These are phyloP conservation scores for Neodiprion pinetum DNA, from an alignment of 1,140 invertebrate species.

Conservation along the genomic window DNA sequence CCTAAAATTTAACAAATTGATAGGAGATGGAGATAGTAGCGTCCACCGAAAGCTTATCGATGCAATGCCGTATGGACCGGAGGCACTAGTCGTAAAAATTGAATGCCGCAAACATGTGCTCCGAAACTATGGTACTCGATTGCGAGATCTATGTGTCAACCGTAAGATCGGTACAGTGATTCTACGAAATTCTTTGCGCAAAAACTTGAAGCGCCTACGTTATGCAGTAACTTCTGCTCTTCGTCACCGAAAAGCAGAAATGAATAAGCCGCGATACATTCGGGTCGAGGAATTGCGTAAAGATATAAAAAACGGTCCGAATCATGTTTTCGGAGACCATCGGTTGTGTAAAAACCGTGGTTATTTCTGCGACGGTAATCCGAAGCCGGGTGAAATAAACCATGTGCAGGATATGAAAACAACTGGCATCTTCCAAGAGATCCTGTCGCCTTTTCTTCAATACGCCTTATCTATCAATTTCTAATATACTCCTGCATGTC, in stretches of 20 bases:
- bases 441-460: too few species aligned
- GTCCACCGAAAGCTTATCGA: conserved; percentile 43
- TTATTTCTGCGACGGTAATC: too few species aligned
- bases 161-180: conserved; percentile 25
- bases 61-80: conserved; percentile 25
- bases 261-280: conserved; percentile 7
- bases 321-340: conserved; percentile 33
- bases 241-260: conserved; percentile 6
- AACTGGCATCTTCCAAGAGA: too few species aligned
- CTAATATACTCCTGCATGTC: too few species aligned
- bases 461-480: too few species aligned
- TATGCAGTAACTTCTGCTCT: not conserved
- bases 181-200: not conserved
- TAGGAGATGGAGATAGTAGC: conserved; percentile 44
- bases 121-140: conserved; percentile 18
- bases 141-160: conserved; percentile 15
- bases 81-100: conserved; percentile 38
- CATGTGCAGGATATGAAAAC: too few species aligned
- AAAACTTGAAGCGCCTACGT: conserved; percentile 11
- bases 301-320: conserved; percentile 27
- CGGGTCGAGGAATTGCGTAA: conserved; percentile 14
- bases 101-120: conserved; percentile 40
- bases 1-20: conserved; percentile 45
- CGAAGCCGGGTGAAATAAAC: too few species aligned
- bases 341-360: not conserved